These are phyloP conservation scores for Cochlearius cochlearius DNA, from an alignment of 2,113 vertebrate genomes.

Conservation along the genomic window DNA sequence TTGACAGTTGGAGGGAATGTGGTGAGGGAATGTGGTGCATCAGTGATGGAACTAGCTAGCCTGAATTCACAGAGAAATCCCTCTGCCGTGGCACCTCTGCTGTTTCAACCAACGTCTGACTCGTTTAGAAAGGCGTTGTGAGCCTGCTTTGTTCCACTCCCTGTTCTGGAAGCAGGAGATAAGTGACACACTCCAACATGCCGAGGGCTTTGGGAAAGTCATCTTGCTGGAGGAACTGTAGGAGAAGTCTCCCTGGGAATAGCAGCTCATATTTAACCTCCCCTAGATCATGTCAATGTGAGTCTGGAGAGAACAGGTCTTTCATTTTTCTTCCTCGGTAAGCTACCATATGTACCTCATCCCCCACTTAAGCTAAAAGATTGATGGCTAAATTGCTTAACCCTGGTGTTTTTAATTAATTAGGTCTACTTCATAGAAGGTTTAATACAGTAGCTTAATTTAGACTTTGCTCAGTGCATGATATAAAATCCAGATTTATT, in stretches of 20 bases:
- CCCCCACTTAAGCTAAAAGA: conserved; percentile 67
- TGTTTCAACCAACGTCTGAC: neutral
- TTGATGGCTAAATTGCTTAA: conserved; percentile 75
- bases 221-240: conserved; percentile 10
- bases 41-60: neutral
- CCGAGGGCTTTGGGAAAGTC: conserved; percentile 56
- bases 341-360: conserved; percentile 69
- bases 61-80: neutral
- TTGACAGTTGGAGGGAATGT: neutral
- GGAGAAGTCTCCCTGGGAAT: conserved; percentile 42
- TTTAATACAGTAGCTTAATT: conserved; percentile 77
- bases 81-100: neutral
- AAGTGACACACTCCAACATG: conserved; percentile 20
- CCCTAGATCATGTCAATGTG: conserved; percentile 57
- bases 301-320: conserved; percentile 48
- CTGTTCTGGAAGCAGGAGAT: neutral
- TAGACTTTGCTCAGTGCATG: conserved; percentile 59
- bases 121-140: neutral
- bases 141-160: neutral
- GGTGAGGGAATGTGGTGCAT: neutral
- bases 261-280: conserved; percentile 60
- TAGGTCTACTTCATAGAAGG: conserved; percentile 65
- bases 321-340: conserved; percentile 67
- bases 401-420: conserved; percentile 78
- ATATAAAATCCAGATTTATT: conserved; percentile 75